Conservation (phyloP, 2,113 vertebrate genomes). For the Rhea americana region DNA sequence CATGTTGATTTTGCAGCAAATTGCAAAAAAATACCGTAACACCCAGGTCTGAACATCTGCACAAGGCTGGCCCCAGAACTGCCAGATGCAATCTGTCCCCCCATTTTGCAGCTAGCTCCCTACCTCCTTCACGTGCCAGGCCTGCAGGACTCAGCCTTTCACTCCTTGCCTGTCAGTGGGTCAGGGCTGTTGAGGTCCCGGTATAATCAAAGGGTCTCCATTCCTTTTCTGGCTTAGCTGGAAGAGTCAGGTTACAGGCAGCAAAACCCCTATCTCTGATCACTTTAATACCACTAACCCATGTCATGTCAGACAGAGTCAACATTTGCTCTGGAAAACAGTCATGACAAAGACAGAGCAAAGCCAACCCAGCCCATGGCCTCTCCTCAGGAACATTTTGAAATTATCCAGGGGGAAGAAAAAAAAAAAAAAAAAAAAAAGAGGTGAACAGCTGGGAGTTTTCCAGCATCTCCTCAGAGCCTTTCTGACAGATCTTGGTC, state of each 20-base stretch:
- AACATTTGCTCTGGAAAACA: conserved; percentile 71
- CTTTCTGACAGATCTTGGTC: conserved; percentile 42
- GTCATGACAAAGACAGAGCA: conserved; percentile 12
- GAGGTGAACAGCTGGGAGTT: conserved; percentile 65
- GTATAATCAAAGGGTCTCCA: conserved; percentile 35
- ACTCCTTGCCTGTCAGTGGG: fast-evolving
- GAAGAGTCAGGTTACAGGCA: conserved; percentile 71
- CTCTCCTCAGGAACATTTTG: conserved; percentile 32
- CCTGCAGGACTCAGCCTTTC: background rate
- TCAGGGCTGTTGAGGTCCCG: background rate
- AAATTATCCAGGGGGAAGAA: conserved; percentile 11
- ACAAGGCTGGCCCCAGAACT: background rate
- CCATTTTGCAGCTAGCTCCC: background rate
- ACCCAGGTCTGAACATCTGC: background rate
- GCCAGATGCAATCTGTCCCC: background rate
- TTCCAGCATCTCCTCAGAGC: conserved; percentile 50
- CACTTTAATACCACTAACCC: conserved; percentile 73
- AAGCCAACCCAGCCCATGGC: background rate
- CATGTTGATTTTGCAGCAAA: background rate
- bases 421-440: background rate
- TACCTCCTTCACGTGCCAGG: background rate
- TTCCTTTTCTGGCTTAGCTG: conserved; percentile 10
- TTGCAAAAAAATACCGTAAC: background rate
- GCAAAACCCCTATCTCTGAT: conserved; percentile 71
- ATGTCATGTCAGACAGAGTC: conserved; percentile 68